These are phyloP conservation scores for Sebastes alutus DNA, from an alignment of 2,797 vertebrate species.

Conservation along the genomic window DNA sequence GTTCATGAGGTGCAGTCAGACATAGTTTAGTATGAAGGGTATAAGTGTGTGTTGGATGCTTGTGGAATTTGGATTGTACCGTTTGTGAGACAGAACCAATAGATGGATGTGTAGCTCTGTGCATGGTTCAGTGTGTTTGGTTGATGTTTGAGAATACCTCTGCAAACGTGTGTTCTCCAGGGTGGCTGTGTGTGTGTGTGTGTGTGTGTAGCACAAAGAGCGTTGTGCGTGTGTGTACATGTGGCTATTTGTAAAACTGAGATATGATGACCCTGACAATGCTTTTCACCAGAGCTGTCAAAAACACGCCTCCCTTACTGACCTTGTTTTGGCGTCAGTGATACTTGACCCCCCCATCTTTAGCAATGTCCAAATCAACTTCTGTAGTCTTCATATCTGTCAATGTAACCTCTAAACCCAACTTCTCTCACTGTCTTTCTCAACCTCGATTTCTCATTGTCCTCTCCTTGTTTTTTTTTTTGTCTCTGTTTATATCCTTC, in stretches of 20 bases:
- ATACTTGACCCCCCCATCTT: conserved; percentile 44
- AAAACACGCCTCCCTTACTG: conserved; percentile 23
- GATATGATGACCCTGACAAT: conserved; percentile 42
- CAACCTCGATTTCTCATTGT: conserved; percentile 32
- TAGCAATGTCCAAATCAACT: conserved; percentile 44
- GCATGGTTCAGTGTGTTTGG: conserved; percentile 4
- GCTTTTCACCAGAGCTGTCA: conserved; percentile 56
- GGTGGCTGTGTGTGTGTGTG: neutral
- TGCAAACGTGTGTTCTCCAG: conserved; percentile 9
- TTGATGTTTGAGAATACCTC: conserved; percentile 1
- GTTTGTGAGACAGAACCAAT: neutral
- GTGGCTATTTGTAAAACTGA: conserved; percentile 54
- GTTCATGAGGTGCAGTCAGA: conserved; percentile 34
- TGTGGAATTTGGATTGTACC: conserved; percentile 10
- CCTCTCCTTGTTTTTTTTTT: neutral
- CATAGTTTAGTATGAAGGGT: conserved; percentile 1
- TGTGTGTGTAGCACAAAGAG: conserved; percentile 1
- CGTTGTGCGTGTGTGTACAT: conserved; percentile 19
- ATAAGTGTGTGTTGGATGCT: conserved; percentile 19
- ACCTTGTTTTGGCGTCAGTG: conserved; percentile 44
- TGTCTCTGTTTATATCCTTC: conserved; percentile 7
- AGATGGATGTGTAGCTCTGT: neutral
- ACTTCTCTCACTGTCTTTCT: conserved; percentile 31
- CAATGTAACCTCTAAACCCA: conserved; percentile 41
- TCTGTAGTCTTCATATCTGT: conserved; percentile 32